A percentile compares a stretch with the other conserved stretches of the same genome.
Conservation (phyloP, 2,113 vertebrate genomes). For the Rhegmatorhina hoffmannsi region DNA sequence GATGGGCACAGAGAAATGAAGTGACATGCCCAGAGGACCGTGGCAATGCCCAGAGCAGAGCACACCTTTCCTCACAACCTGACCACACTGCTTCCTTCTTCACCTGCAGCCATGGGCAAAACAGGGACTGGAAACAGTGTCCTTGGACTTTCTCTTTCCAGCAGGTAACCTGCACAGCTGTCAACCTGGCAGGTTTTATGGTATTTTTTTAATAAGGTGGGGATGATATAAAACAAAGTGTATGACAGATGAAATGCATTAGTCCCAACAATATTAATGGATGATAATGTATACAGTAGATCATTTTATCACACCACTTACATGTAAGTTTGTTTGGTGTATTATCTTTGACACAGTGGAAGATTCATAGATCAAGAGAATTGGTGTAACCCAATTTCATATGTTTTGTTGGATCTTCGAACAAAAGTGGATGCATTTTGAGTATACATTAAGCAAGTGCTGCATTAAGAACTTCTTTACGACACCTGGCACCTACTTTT, state of each 20-base stretch:
- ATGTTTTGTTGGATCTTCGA: constrained; percentile 72
- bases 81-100: not conserved
- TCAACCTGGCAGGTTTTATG: constrained; percentile 7
- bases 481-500: constrained; percentile 64
- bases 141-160: constrained; percentile 12
- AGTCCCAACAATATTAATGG: constrained; percentile 67
- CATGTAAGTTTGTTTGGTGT: constrained; percentile 71
- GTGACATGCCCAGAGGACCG: not conserved
- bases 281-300: constrained; percentile 71
- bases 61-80: not conserved
- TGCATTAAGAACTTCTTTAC: constrained; percentile 58
- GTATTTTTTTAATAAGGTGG: constrained; percentile 39
- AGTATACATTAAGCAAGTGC: constrained; percentile 67
- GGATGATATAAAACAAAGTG: constrained; percentile 50
- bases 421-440: constrained; percentile 70
- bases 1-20: not conserved
- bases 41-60: not conserved
- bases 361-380: constrained; percentile 74
- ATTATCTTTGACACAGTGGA: constrained; percentile 68
- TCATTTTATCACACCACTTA: constrained; percentile 72
- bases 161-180: not conserved
- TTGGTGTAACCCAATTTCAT: constrained; percentile 73
- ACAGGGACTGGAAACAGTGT: not conserved
- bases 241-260: constrained; percentile 67
- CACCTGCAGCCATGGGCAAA: not conserved